Base-by-base conservation (phyloP, 2,888 invertebrate genomes). In the Heliothis peltigera region DNA sequence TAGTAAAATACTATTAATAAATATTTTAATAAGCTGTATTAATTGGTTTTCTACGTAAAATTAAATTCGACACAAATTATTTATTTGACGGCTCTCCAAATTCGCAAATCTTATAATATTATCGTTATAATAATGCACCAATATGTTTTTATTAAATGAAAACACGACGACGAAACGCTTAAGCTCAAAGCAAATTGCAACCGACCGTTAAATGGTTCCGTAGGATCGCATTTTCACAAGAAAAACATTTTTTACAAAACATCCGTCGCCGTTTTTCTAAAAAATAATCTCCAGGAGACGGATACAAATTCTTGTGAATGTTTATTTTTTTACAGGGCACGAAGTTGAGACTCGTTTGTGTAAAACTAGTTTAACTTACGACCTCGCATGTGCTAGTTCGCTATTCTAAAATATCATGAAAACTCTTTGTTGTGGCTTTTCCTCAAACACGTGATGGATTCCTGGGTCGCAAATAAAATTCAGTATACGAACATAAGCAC, bases 111-210 rank as follows among this genome's bases (percentile, higher is more conserved):
- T 35, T 15, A n/a, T 47, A 22, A 10, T 46, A 17, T 43, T 57
- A 44, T 63, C 10, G 21, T 15, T 12, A 19, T n/a, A 39, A 70
- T 46, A 61, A 61, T 64, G 54, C 67, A 70, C 22, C 42, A 63
- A 64, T 66, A 55, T 66, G 22, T 67, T 67, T 64, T 22, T 67
- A 53, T 67, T 64, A 53, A 64, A 68, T 64, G 42, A 63, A 62
- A 75, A 63, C 59, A 25, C 60, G 39, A 15, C n/a, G 48, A 17
- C 44, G 19, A 21, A 66, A 42, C 48, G 43, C 44, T 49, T 42
- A 52, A 56, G 53, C 58, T 78, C 64, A 79, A 79, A 77, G 79
- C 44, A 67, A 71, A 70, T 77, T 75, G 75, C 75, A 77, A 8
- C 64, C 55, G 59, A 67, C 59, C 73, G 58, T 73, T 68, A 75